Percentiles rank a stretch among this genome's conserved stretches.
Conservation (phyloP, 2,888 invertebrate species). For the Loripinus fragilis region DNA sequence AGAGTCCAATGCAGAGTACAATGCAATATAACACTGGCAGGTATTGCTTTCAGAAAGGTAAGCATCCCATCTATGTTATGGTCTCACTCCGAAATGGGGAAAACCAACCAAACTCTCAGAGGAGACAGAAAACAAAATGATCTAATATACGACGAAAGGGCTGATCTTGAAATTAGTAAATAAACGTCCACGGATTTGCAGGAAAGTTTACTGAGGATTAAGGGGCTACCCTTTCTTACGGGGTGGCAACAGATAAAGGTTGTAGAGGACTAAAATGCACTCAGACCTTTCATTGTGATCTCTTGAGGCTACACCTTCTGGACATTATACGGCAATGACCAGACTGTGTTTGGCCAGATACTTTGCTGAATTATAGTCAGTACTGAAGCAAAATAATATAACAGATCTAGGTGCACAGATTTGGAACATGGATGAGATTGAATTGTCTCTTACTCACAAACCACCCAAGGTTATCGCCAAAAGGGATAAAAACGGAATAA, state of each 20-base stretch:
- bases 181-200: slow-evolving; percentile 22
- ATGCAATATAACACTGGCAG: slow-evolving; percentile 14
- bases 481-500: slow-evolving; percentile 22
- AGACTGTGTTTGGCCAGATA: slow-evolving; percentile 10
- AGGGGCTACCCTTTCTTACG: slow-evolving; percentile 24
- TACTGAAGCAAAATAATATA: slow-evolving; percentile 20
- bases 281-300: slow-evolving; percentile 32
- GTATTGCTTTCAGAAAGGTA: slow-evolving; percentile 19
- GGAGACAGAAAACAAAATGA: slow-evolving; percentile 18
- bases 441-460: slow-evolving; percentile 14
- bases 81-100: slow-evolving; percentile 19
- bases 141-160: slow-evolving; percentile 18
- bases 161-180: slow-evolving; percentile 28
- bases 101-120: slow-evolving; percentile 1
- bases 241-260: slow-evolving; percentile 31
- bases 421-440: slow-evolving; percentile 53
- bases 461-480: slow-evolving; percentile 25
- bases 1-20: not conserved
- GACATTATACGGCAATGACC: slow-evolving; percentile 35
- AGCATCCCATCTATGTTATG: slow-evolving; percentile 17
- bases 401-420: slow-evolving; percentile 6
- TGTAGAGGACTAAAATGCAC: slow-evolving; percentile 40
- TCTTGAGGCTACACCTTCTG: slow-evolving; percentile 34
- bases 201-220: slow-evolving; percentile 24
- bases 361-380: slow-evolving; percentile 22